Conservation (phyloP, 2,113 vertebrate genomes). For the Perca schrenkii region DNA sequence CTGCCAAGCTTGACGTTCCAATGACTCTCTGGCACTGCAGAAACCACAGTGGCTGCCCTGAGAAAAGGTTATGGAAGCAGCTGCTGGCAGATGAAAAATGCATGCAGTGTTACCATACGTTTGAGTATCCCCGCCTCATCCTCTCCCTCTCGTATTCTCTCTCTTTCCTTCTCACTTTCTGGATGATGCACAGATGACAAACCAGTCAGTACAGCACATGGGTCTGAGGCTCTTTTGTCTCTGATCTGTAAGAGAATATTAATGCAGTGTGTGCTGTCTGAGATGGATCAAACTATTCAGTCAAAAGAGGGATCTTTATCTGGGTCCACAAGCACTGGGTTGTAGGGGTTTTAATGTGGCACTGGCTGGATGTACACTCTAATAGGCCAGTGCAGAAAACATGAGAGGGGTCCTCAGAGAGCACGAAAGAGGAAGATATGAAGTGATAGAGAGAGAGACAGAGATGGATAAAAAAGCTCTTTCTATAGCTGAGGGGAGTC, state of each 20-base stretch:
- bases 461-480: constrained; percentile 55
- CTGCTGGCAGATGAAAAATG: constrained; percentile 76
- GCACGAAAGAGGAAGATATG: constrained; percentile 42
- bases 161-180: constrained; percentile 46
- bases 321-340: constrained; percentile 58
- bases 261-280: constrained; percentile 68
- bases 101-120: constrained; percentile 71
- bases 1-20: constrained; percentile 55
- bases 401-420: constrained; percentile 69
- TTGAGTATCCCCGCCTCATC: constrained; percentile 64
- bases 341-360: constrained; percentile 67
- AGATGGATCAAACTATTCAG: constrained; percentile 66
- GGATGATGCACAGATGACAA: constrained; percentile 73
- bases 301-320: constrained; percentile 66
- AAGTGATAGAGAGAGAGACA: constrained; percentile 34
- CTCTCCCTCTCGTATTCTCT: constrained; percentile 16
- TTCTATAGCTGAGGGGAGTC: constrained; percentile 45
- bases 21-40: constrained; percentile 52
- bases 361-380: constrained; percentile 68
- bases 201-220: constrained; percentile 63
- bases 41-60: constrained; percentile 53
- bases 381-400: constrained; percentile 73
- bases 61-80: constrained; percentile 76
- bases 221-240: constrained; percentile 67
- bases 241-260: constrained; percentile 77